Evolutionary conservation across 2,797 vertebrate genomes (phyloP).

Genomic region (Myotis vivesi): DNA sequence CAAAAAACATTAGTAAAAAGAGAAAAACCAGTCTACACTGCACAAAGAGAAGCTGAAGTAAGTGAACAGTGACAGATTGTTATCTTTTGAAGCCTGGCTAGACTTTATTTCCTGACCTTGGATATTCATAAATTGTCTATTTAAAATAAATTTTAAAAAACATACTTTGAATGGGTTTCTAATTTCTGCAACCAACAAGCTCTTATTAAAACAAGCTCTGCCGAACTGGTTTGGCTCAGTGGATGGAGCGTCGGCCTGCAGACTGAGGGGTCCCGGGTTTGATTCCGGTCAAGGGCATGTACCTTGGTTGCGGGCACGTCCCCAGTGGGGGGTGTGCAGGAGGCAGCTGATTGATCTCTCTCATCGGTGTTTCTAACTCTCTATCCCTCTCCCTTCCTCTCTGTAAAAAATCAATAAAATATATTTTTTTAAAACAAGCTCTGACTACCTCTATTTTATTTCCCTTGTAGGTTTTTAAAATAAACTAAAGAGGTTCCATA

Average conservation of each 20-base stretch:
- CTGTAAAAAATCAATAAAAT: too few species aligned
- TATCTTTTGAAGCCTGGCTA: background rate
- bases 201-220: background rate
- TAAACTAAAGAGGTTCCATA: background rate
- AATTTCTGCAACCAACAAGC: slow-evolving; percentile 12
- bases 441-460: background rate
- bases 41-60: background rate
- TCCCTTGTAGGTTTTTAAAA: background rate
- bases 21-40: background rate
- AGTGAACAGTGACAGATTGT: background rate
- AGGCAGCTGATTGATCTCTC: too few species aligned
- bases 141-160: background rate
- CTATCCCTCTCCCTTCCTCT: too few species aligned
- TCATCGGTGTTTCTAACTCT: too few species aligned
- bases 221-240: too few species aligned
- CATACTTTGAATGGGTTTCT: background rate
- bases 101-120: background rate
- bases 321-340: too few species aligned
- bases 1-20: background rate
- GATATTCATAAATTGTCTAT: background rate
- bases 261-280: too few species aligned
- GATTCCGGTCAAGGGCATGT: too few species aligned
- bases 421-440: background rate
- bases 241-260: too few species aligned
- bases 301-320: too few species aligned